phyloP scores from a whole-genome alignment of 2,113 vertebrate genomes.

The Mionectes macconnelli region DNA sequence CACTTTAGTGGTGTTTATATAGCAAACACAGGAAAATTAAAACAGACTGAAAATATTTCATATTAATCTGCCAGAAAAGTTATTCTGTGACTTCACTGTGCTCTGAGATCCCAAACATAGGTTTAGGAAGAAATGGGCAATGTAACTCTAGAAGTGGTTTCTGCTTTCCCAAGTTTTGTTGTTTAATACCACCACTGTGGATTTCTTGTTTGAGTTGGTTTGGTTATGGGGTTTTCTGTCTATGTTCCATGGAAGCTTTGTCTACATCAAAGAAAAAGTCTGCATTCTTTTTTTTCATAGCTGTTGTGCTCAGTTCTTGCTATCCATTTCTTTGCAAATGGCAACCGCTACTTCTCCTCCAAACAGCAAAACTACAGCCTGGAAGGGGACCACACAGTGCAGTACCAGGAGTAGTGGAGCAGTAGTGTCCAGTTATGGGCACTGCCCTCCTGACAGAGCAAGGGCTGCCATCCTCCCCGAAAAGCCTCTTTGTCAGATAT shows the following conservation, averaged over 20 bases:
- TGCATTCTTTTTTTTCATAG: background rate
- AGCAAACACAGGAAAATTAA: background rate
- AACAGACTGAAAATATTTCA: background rate
- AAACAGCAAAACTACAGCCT: background rate
- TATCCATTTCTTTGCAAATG: background rate
- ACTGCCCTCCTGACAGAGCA: background rate
- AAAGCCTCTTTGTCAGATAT: background rate
- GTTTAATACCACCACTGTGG: background rate
- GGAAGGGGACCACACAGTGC: background rate
- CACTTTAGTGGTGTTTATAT: background rate
- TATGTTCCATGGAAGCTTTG: background rate
- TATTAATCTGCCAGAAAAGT: background rate
- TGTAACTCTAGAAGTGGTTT: background rate
- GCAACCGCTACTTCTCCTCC: background rate
- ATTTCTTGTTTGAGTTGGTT: background rate
- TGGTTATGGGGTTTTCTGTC: rapidly evolving
- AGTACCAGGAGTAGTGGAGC: background rate
- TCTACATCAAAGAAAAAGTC: background rate
- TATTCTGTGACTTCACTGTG: background rate
- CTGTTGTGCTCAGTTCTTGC: background rate
- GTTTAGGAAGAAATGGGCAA: background rate
- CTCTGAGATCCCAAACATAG: background rate
- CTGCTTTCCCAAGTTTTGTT: background rate
- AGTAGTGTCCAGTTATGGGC: background rate
- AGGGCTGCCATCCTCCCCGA: background rate